Evolutionary conservation across 2,113 vertebrate species (phyloP), one percentile per base, ranked within the genome.

Genomic region (Lampris megalopsis): DNA sequence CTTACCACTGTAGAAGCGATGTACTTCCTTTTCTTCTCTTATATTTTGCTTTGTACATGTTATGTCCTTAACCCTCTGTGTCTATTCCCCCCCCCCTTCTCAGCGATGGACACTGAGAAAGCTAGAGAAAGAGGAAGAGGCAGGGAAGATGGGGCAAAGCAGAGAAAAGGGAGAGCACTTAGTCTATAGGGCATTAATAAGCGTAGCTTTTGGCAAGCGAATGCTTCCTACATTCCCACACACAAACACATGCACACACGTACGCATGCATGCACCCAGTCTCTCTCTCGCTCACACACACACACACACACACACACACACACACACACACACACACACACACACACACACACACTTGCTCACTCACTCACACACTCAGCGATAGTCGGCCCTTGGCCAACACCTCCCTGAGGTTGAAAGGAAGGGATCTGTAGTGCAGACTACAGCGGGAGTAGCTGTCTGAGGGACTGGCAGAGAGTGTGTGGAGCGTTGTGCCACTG

Each of bases 121-220:
- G 63, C 57, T 59, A 57, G 65, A 52, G 78, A 81, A 75, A 79
- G 75, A 72, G 78, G 73, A 71, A 72, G 75, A 81, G 65, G 53
- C 45, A 71, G 59, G 75, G 68, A 63, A 61, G 67, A 68, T 75
- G 67, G 41, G 66, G 80, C 81, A 87, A 79, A 81, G 77, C 77
- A 71, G 79, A 75, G 69, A 85, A 68, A 36, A 56, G 66, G 73
- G 88, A 85, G 82, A 80, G 67, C 88, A 89, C 86, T 86, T 88
- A 80, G 85, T 89, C 90, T 85, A 80, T 75, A 82, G 88, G 84
- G 89, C 89, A 90, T 93, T 93, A 91, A 92, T 90, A 92, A 91
- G 91, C 87, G 82, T 84, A 81, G 91, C 88, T 82, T 89, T 93
- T 92, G 89, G 87, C 87, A 36, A 81, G 85, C 77, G 63, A 85